Evolutionary conservation across 2,113 vertebrate species (phyloP), one percentile per base, ranked within the genome.

Genomic region (Psittacula cyanocephala): DNA sequence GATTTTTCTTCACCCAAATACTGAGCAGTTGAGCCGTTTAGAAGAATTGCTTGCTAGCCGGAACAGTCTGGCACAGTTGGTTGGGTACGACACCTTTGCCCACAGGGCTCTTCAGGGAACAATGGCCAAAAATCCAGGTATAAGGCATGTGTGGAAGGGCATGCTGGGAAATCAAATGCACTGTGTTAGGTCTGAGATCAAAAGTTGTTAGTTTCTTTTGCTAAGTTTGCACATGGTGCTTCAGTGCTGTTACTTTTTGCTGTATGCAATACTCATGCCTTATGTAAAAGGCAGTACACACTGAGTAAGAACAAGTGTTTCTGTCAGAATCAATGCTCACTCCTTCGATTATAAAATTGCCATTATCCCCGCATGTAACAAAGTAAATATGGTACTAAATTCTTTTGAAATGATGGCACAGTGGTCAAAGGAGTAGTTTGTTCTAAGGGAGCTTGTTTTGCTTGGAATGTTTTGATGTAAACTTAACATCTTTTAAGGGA

Each of bases 71-170:
- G 99, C 99, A 28, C 98, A 98, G 55, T 63, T 99, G 81, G 99
- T 99, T 70, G 99, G 99, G 22, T 99, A 99, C 1, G 92, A 99
- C 33, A 99, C 98, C 0, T 99, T 98, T 79, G 98, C 98, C 68
- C 99, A 99, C 97, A 97, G 99, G 89, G 99, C 99, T 47, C 98
- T 99, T 43, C 99, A 98, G 85, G 99, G 99, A 76, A 99, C 99
- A 1, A 99, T 99, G 98, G 99, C 99, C 60, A 98, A 98, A 97
- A 99, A 91, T 75, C 99, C 99, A 98, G 99, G 99, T 99, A 96
- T 70, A 37, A 86, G 33, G 39, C 74, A 10, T 22, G 6, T 43
- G 8, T 78, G 60, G 64, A 81, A 75, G 52, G 78, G 41, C 7
- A 17, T 20, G 5, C 29, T 53, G 37, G 86, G 59, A 74, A 81